Conservation (phyloP, 1,140 invertebrate species). For the Heliconius congener region DNA sequence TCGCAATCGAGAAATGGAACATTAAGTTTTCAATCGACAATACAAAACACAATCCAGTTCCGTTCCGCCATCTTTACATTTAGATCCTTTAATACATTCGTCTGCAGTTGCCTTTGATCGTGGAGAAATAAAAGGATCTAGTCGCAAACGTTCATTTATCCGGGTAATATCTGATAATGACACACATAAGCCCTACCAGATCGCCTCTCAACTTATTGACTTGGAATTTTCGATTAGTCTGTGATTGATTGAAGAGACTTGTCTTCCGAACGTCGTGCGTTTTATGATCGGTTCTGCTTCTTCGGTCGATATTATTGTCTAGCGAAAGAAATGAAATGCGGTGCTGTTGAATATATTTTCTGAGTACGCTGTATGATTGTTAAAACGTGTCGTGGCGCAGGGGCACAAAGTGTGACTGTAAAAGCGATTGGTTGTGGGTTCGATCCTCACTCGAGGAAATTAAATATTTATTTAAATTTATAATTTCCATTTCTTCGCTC, state of each 20-base stretch:
- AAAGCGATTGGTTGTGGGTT: too few relatives aligned
- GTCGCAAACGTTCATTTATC: constrained; percentile 38
- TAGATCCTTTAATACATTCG: constrained; percentile 59
- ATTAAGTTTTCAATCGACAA: constrained; percentile 60
- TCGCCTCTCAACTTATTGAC: constrained; percentile 70
- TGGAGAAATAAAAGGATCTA: constrained; percentile 65
- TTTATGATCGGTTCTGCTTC: constrained; percentile 76
- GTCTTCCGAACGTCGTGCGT: constrained; percentile 66
- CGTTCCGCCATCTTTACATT: constrained; percentile 51
- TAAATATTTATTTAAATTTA: too few relatives aligned
- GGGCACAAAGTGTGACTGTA: too few relatives aligned
- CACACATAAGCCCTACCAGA: constrained; percentile 70
- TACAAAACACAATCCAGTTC: constrained; percentile 53
- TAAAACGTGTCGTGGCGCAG: not conserved
- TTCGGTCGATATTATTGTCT: constrained; percentile 40
- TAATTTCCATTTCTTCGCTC: too few relatives aligned
- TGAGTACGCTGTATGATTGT: not conserved
- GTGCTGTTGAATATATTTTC: not conserved
- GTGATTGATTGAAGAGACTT: constrained; percentile 78
- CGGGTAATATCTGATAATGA: constrained; percentile 72
- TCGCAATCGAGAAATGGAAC: constrained; percentile 56
- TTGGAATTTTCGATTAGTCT: constrained; percentile 79
- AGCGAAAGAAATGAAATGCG: constrained; percentile 21
- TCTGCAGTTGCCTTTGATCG: constrained; percentile 62
- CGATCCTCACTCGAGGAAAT: too few relatives aligned